These are phyloP conservation scores for Epirrhoe tristata DNA, from an alignment of 2,888 invertebrate species.

Conservation along the genomic window DNA sequence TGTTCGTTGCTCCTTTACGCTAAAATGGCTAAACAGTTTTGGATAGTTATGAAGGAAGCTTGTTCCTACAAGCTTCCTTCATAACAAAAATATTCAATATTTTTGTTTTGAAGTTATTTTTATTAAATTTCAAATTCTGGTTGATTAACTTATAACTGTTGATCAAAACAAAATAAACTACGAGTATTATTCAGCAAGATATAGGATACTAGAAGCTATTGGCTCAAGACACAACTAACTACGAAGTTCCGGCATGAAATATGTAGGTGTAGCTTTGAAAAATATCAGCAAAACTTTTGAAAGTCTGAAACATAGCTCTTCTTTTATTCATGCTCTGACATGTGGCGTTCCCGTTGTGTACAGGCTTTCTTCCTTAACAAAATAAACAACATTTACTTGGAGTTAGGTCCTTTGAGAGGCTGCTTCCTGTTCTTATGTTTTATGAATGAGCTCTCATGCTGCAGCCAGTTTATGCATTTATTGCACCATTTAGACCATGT, in stretches of 20 bases:
- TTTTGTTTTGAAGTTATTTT: too few relatives aligned
- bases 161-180: conserved; percentile 8
- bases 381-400: conserved; percentile 83
- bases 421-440: conserved; percentile 74
- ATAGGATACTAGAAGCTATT: conserved; percentile 46
- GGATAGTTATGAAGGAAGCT: too few relatives aligned
- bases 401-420: conserved; percentile 81
- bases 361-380: conserved; percentile 82
- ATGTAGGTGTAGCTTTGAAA: conserved; percentile 72
- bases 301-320: conserved; percentile 83
- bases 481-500: conserved; percentile 37
- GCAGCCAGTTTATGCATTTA: conserved; percentile 58
- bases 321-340: conserved; percentile 84
- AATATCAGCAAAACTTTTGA: conserved; percentile 78
- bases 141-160: neutral
- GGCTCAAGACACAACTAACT: conserved; percentile 59
- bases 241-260: conserved; percentile 64
- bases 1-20: too few relatives aligned
- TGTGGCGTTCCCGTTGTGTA: conserved; percentile 80
- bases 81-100: too few relatives aligned
- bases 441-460: conserved; percentile 80
- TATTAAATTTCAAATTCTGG: too few relatives aligned
- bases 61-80: too few relatives aligned
- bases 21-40: too few relatives aligned
- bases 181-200: conserved; percentile 10